Base-by-base conservation (phyloP, 2,797 vertebrate species). In the Alauda arvensis region DNA sequence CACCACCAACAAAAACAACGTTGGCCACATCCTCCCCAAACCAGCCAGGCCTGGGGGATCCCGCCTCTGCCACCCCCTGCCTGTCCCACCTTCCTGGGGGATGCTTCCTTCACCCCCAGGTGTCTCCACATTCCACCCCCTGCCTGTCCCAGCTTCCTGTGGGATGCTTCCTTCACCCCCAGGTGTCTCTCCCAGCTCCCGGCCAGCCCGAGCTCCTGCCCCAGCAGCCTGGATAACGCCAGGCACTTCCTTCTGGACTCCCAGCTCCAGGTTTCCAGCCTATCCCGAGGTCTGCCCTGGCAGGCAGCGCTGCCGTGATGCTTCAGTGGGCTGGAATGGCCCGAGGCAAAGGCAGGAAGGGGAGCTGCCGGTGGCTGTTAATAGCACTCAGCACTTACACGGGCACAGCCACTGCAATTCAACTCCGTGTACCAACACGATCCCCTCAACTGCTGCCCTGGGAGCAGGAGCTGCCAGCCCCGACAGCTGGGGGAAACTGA, bases 311-410 rank as follows among this genome's bases (percentile, higher is more conserved):
- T 71, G 89, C 42, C 12, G 68, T 59, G 91, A 92, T 51, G 93
- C 91, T 95, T 80, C 92, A 61, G 76, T 77, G 88, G 74, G 63
- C 72, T 85, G 71, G 65, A 88, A 91, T 92, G 90, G 94, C 93
- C 94, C 76, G 83, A 79, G 90, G 94, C 93, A 90, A 85, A 89
- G 87, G 56, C 83, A 85, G 77, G 33, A 76, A 72, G 74, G 40
- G 88, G 77, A 89, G 31, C 71, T 89, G 87, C 85, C 83, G 90
- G 18, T 90, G 82, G 77, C 31, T 94, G 93, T 51, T 93, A 94
- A 95, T 86, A 89, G 77, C 37, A 62, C 65, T 95, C 80, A 95
- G 85, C 93, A 43, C 61, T 93, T 61, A 87, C 94, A 92, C 8
- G 71, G 70, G 33, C 67, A 48, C 67, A 33, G 59, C 57, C 77